phyloP scores from a whole-genome alignment of 2,113 vertebrate genomes.

The Notarius quadriscutis region DNA sequence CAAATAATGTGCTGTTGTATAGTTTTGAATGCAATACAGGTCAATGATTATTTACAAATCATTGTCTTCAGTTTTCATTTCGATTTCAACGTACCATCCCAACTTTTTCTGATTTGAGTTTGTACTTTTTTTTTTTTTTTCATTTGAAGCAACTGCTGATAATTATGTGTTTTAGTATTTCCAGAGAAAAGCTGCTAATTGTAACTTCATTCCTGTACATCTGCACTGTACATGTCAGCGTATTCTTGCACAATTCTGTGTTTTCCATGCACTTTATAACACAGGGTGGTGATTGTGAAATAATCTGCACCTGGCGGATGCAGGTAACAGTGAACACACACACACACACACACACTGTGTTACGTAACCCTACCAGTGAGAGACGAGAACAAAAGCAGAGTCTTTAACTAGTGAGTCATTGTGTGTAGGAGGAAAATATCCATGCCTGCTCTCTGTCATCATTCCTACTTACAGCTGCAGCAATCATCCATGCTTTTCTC shows the following conservation, averaged over 20 bases:
- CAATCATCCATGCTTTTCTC: neutral
- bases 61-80: no score
- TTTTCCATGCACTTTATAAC: slow-evolving; percentile 16
- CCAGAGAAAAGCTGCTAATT: neutral
- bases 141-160: neutral
- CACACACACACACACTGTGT: slow-evolving; percentile 26
- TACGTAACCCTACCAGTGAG: slow-evolving; percentile 37
- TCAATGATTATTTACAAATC: no score
- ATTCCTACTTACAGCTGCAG: neutral
- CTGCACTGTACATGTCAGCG: neutral
- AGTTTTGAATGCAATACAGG: no score
- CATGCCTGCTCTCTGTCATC: neutral
- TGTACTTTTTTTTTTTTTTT: neutral
- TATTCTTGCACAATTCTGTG: slow-evolving; percentile 12
- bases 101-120: no score
- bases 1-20: neutral
- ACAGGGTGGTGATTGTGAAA: slow-evolving; percentile 34
- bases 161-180: neutral
- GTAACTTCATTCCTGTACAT: neutral
- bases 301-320: slow-evolving; percentile 50
- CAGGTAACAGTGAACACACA: slow-evolving; percentile 32
- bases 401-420: slow-evolving; percentile 39
- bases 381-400: slow-evolving; percentile 32
- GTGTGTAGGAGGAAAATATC: slow-evolving; percentile 28
- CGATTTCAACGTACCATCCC: no score